These are phyloP conservation scores for Cavia porcellus DNA, from an alignment of 2,113 vertebrate genomes.

Conservation along the genomic window DNA sequence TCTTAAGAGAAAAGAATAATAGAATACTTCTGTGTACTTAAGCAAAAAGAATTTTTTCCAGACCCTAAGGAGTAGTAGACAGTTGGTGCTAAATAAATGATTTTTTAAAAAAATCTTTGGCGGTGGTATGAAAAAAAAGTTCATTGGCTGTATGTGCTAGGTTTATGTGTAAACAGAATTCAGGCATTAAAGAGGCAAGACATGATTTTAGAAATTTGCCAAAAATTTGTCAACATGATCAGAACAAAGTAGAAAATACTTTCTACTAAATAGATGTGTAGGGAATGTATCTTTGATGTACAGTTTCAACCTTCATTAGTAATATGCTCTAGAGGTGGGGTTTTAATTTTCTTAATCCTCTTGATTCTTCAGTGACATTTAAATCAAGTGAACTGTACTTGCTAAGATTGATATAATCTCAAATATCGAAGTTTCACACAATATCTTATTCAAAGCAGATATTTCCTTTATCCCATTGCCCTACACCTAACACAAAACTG, in stretches of 20 bases:
- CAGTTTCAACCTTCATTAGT: not conserved
- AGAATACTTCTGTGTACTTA: not conserved
- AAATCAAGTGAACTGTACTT: conserved; percentile 32
- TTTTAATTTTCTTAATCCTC: conserved; percentile 36
- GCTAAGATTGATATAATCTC: conserved; percentile 42
- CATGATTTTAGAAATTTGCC: conserved; percentile 54
- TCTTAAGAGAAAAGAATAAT: conserved; percentile 2
- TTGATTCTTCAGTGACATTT: conserved; percentile 57
- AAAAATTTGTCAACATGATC: not conserved
- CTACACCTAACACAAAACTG: conserved; percentile 8
- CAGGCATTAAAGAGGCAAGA: not conserved
- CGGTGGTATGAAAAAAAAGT: not conserved
- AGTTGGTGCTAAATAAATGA: not conserved
- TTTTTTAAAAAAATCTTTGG: not conserved
- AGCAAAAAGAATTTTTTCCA: not conserved
- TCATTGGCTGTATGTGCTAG: not conserved
- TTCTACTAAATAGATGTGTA: not conserved
- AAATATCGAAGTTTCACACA: conserved; percentile 45
- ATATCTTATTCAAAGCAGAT: not conserved
- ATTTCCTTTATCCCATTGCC: not conserved
- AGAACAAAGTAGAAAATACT: conserved; percentile 31
- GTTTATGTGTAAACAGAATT: conserved; percentile 33
- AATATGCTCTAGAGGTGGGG: not conserved
- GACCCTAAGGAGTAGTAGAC: not conserved
- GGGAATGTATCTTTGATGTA: not conserved